Evolutionary conservation across 2,113 vertebrate genomes (phyloP).

Genomic region (Bos javanicus): DNA sequence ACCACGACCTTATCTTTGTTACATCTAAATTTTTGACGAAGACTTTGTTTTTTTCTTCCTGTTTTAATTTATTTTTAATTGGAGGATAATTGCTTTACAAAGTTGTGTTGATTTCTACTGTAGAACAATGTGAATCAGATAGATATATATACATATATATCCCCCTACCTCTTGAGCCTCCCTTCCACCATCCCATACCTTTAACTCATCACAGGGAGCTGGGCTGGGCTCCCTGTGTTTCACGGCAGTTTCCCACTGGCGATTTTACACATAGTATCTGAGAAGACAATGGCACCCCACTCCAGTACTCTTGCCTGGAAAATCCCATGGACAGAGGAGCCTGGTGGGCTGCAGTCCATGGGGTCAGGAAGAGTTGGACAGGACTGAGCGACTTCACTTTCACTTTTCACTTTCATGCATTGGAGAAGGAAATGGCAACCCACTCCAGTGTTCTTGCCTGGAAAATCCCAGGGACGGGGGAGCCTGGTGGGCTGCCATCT

Average conservation of each 20-base stretch:
- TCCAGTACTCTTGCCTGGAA: too few species aligned
- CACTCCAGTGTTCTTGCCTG: too few species aligned
- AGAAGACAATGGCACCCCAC: too few species aligned
- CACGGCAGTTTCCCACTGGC: background rate
- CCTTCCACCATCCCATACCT: background rate
- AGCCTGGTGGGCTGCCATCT: too few species aligned
- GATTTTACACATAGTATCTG: background rate
- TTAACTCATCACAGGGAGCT: background rate
- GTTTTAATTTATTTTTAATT: background rate
- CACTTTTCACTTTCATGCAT: too few species aligned
- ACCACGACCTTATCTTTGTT: background rate
- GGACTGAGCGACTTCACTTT: fast-evolving
- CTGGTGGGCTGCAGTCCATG: too few species aligned
- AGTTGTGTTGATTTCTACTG: background rate
- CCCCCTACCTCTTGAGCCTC: background rate
- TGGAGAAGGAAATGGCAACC: too few species aligned
- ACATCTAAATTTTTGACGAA: background rate
- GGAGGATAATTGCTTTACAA: background rate
- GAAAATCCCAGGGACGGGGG: too few species aligned
- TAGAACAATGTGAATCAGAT: background rate
- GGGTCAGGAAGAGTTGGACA: fast-evolving
- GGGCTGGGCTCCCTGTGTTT: background rate
- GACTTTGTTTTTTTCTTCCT: background rate
- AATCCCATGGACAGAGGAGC: too few species aligned
- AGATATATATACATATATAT: background rate